These are phyloP conservation scores for Formica exsecta DNA, from an alignment of 1,140 invertebrate species.

Conservation along the genomic window DNA sequence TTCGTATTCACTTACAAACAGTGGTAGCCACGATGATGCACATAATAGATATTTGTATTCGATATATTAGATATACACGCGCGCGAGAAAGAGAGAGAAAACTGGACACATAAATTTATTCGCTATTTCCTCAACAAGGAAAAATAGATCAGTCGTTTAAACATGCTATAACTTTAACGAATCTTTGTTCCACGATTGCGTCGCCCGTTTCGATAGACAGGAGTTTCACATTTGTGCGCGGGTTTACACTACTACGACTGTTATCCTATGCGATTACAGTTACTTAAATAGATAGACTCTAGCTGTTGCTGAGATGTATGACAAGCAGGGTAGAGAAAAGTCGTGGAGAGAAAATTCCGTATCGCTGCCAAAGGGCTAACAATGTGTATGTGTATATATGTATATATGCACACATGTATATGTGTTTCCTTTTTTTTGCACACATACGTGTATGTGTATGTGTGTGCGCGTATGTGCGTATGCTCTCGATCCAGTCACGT, in stretches of 20 bases:
- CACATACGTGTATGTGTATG: constrained; percentile 73
- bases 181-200: constrained; percentile 21
- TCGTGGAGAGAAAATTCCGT: constrained; percentile 57
- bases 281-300: constrained; percentile 72
- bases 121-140: constrained; percentile 2
- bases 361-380: constrained; percentile 82
- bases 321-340: constrained; percentile 62
- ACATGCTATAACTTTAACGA: constrained; percentile 36
- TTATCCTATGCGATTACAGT: constrained; percentile 32
- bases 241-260: background rate
- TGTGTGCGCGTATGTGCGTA: constrained; percentile 59
- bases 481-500: constrained; percentile 68
- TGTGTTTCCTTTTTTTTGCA: constrained; percentile 60
- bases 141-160: constrained; percentile 28
- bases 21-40: constrained; percentile 60
- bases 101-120: constrained; percentile 14
- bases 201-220: constrained; percentile 11
- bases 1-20: constrained; percentile 36
- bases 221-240: constrained; percentile 40
- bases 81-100: constrained; percentile 11
- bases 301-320: constrained; percentile 66
- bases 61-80: constrained; percentile 12
- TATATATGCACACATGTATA: constrained; percentile 75
- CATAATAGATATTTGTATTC: constrained; percentile 47
- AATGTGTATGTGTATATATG: constrained; percentile 66